Evolutionary conservation across 2,888 invertebrate species (phyloP).

Genomic region (Callimorpha dominula): DNA sequence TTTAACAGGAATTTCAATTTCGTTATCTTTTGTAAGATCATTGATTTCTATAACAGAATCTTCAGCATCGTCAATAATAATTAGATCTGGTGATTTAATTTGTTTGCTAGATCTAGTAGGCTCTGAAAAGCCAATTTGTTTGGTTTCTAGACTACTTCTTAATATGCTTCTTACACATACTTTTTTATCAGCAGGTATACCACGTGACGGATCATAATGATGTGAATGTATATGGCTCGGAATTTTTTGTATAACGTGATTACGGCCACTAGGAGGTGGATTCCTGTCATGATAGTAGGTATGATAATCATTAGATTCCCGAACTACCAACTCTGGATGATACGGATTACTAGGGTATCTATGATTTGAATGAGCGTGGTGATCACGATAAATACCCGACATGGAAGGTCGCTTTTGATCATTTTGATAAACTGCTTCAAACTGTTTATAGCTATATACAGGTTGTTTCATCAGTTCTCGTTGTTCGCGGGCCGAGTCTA

Average conservation of each 20-base stretch:
- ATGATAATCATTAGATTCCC: conserved; percentile 73
- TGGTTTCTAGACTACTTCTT: conserved; percentile 90
- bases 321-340: conserved; percentile 63
- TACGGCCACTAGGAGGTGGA: conserved; percentile 67
- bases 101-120: conserved; percentile 81
- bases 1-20: conserved; percentile 59
- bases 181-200: conserved; percentile 88
- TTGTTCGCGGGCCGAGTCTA: conserved; percentile 79
- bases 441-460: conserved; percentile 80
- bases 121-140: conserved; percentile 84
- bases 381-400: conserved; percentile 69
- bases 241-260: conserved; percentile 78
- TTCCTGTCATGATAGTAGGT: conserved; percentile 72
- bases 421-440: conserved; percentile 78
- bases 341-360: conserved; percentile 68
- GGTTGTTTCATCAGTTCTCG: conserved; percentile 79
- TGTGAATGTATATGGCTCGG: conserved; percentile 73
- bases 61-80: conserved; percentile 82
- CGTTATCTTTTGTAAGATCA: conserved; percentile 78
- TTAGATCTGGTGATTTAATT: conserved; percentile 73
- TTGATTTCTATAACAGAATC: conserved; percentile 83
- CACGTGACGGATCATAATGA: conserved; percentile 69
- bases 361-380: conserved; percentile 64
- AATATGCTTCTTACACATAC: conserved; percentile 89
- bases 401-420: conserved; percentile 72